These are phyloP conservation scores for Dicycla oo DNA, from an alignment of 2,888 invertebrate species.

Conservation along the genomic window DNA sequence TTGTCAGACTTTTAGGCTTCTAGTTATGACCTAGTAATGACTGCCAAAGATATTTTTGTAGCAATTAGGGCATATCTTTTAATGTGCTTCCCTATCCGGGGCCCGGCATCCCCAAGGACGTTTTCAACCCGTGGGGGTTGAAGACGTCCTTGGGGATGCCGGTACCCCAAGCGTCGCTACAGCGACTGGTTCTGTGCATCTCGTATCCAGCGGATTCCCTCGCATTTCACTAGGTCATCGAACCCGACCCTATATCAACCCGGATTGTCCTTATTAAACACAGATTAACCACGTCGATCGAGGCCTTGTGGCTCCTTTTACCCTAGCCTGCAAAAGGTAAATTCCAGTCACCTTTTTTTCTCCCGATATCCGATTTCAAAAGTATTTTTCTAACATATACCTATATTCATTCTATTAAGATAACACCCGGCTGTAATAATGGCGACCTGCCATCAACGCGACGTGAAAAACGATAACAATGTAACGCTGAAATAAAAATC, in stretches of 20 bases:
- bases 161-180: too few relatives aligned
- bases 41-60: background rate
- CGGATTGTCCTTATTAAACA: background rate
- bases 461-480: conserved; percentile 55
- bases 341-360: background rate
- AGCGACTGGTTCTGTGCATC: background rate
- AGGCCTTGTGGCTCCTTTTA: background rate
- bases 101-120: too few relatives aligned
- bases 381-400: conserved; percentile 20
- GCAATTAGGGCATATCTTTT: background rate
- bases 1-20: background rate
- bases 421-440: conserved; percentile 41
- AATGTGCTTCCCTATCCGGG: background rate
- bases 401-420: conserved; percentile 22
- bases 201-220: background rate
- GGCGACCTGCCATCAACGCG: conserved; percentile 22
- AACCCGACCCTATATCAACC: too few relatives aligned
- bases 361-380: background rate
- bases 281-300: background rate
- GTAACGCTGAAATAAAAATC: conserved; percentile 41
- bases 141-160: background rate
- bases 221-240: background rate
- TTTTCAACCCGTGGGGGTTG: too few relatives aligned
- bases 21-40: background rate
- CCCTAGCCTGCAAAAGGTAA: background rate